Evolutionary conservation across 1,140 invertebrate genomes (phyloP), one percentile per base, ranked within the genome.

Genomic region (Aculops lycopersici): DNA sequence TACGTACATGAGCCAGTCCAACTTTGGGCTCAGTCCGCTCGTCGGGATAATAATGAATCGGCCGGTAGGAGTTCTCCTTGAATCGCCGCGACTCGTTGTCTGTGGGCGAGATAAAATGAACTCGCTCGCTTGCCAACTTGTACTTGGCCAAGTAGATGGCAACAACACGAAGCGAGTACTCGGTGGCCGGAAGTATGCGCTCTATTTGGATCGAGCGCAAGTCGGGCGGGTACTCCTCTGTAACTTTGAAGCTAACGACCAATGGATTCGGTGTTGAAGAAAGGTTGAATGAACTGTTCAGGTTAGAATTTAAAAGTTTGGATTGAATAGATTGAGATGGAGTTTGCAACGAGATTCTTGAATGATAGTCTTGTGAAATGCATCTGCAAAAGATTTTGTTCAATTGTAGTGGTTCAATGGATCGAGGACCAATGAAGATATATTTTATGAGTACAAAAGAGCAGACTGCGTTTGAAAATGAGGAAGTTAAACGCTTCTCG

Each of bases 1-100:
- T 70, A 42, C 73, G 62, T 52, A 78, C 74, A 49, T 47, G 20
- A 49, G 42, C 17, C 50, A 51, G 18, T 20, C 41, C 41, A 19
- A 8, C 37, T 45, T 40, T 38, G 40, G 21, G 38, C 39, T 16
- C 38, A 36, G 37, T 46, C n/a, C n/a, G n/a, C 41, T 42, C 42
- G 19, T 48, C 45, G 38, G 45, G 16, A 45, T 47, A 41, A 4
- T 20, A 19, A 38, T 40, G 38, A 15, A 44, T 43, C 4, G 41
- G 35, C 4, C 36, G 31, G 43, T 44, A 13, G 18, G 14, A 17
- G 4, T 37, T 42, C 13, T 19, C 18, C n/a, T 20, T n/a, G n/a
- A 16, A 44, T 4, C 40, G 31, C 2, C 40, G 41, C 17, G 43
- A 38, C 24, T 43, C 40, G 12, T 39, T 8, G n/a, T 16, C 14